These are phyloP conservation scores for Epizoanthus stellaris DNA, from an alignment of 92 coral and sea anemone genomes.

Conservation along the genomic window DNA sequence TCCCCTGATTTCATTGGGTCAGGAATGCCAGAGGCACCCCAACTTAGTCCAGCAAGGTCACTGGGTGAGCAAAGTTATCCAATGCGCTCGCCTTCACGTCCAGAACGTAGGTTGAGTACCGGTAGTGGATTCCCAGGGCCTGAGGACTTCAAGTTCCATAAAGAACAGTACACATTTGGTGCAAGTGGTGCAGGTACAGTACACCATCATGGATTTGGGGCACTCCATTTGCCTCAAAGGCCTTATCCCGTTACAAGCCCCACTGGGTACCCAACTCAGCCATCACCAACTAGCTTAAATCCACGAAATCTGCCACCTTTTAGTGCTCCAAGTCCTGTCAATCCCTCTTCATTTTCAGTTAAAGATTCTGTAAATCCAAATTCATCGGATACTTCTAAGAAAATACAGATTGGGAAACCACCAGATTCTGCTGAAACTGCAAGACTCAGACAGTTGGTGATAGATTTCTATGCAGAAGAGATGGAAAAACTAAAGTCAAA, in stretches of 20 bases:
- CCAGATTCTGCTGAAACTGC: constrained; percentile 84
- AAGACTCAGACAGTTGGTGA: constrained; percentile 83
- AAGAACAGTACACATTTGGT: constrained; percentile 74
- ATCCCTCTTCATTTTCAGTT: constrained; percentile 67
- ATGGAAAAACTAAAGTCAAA: constrained; percentile 80
- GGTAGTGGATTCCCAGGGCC: constrained; percentile 54
- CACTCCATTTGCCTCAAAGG: constrained; percentile 66
- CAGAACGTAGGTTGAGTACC: constrained; percentile 59
- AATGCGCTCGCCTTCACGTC: constrained; percentile 73
- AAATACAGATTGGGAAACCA: constrained; percentile 58
- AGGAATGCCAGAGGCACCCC: constrained; percentile 79
- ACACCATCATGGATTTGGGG: constrained; percentile 88
- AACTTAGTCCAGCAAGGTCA: constrained; percentile 84
- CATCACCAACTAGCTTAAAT: constrained; percentile 64
- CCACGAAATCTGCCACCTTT: constrained; percentile 71
- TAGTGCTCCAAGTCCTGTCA: constrained; percentile 68
- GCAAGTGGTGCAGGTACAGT: constrained; percentile 88
- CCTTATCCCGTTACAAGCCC: constrained; percentile 78
- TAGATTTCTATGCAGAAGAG: constrained; percentile 84
- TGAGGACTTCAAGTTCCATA: constrained; percentile 68
- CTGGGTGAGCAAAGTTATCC: constrained; percentile 78
- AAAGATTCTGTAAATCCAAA: constrained; percentile 64
- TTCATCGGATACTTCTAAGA: constrained; percentile 41
- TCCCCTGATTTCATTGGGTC: constrained; percentile 89
- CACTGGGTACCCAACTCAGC: constrained; percentile 75